Conservation (phyloP, 2,888 invertebrate genomes). For the Lacanobia oleracea region DNA sequence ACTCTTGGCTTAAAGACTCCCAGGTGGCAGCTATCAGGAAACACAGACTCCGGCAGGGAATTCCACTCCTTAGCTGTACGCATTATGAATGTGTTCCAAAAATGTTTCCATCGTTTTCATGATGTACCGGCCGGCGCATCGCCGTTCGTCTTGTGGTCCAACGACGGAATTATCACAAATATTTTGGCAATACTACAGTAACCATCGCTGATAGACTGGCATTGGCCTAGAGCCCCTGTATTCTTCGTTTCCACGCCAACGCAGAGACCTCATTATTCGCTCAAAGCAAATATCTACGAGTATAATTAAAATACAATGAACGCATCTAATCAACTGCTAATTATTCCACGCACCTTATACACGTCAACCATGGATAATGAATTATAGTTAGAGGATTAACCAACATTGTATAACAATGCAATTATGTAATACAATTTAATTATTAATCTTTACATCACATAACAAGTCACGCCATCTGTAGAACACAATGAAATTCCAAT, state of each 20-base stretch:
- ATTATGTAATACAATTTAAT: slow-evolving; percentile 41
- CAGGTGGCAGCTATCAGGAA: too few relatives aligned
- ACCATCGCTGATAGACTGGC: too few relatives aligned
- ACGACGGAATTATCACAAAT: too few relatives aligned
- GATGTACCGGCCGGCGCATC: too few relatives aligned
- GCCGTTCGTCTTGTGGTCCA: too few relatives aligned
- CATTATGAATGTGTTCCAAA: too few relatives aligned
- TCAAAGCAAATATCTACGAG: background rate
- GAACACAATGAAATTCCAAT: slow-evolving; percentile 25
- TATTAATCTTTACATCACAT: slow-evolving; percentile 20
- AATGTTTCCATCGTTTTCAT: too few relatives aligned
- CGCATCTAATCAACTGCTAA: slow-evolving; percentile 22
- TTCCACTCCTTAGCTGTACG: too few relatives aligned
- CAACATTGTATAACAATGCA: slow-evolving; percentile 35
- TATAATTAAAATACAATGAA: slow-evolving; percentile 24
- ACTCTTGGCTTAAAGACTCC: too few relatives aligned
- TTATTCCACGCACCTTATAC: slow-evolving; percentile 36
- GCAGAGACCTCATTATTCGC: background rate
- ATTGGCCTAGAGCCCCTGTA: too few relatives aligned
- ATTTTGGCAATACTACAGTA: too few relatives aligned
- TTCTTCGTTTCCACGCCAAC: background rate
- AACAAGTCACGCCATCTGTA: slow-evolving; percentile 10
- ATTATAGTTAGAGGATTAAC: slow-evolving; percentile 29
- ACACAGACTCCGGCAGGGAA: too few relatives aligned
- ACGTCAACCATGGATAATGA: slow-evolving; percentile 37